Evolutionary conservation across 2,888 invertebrate species (phyloP), one percentile per base, ranked within the genome.

Genomic region (Lycia hirtaria): DNA sequence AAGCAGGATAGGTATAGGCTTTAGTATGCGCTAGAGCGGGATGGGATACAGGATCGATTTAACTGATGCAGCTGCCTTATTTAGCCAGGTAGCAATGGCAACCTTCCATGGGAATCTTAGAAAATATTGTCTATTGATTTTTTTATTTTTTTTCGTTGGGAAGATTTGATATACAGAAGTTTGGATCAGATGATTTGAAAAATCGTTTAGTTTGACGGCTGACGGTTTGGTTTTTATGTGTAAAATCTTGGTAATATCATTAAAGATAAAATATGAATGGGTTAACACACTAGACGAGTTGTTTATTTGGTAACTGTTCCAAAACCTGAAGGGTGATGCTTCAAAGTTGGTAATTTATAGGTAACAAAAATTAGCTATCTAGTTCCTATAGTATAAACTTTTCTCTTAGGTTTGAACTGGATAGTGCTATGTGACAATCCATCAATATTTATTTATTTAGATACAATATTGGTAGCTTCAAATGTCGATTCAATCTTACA

Each of bases 31-130:
- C 62, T 52, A 69, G 76, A 86, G 59, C 62, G 73, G 71, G 85
- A 87, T 32, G 67, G 17, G 63, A 67, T 52, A 49, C 64, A 65
- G 70, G 79, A 87, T 87, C 86, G 86, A 80, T 85, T 85, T 85
- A 83, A 87, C 65, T 76, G 66, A 69, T 65, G 78, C 91, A 90
- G 90, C 91, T 89, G 91, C 80, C 76, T 71, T 65, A 67, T 76
- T 72, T 73, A 54, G 60, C 75, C 83, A 90, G 90, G 89, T 90
- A 91, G 87, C 75, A 56, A n/a, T n/a, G 74, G 69, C 69, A 69
- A 72, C 73, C 75, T 67, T 76, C 69, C 71, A 76, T 80, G 79
- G 72, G 81, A 81, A 78, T 75, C 80, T 78, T 73, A 78, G 78
- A 60, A 67, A 80, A 47, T 37, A 47, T 37, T 15, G 15, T 15